Percentiles rank a stretch among this genome's conserved stretches.
These are phyloP conservation scores for Euclidia mi DNA, from an alignment of 2,888 invertebrate genomes.

Conservation along the genomic window DNA sequence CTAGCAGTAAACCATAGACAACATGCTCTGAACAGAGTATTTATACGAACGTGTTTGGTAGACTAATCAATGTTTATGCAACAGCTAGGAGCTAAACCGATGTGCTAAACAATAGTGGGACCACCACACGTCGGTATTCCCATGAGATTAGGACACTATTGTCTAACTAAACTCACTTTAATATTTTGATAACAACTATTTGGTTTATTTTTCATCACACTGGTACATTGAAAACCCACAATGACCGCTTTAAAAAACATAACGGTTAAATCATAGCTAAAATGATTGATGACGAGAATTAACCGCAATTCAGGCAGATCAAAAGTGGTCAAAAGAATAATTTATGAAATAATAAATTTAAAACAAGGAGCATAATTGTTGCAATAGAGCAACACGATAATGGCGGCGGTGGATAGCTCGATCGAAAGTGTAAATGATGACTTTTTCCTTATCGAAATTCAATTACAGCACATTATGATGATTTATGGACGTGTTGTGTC, in stretches of 20 bases:
- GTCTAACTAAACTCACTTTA: constrained; percentile 63
- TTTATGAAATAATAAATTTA: neutral
- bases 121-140: constrained; percentile 42
- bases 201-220: constrained; percentile 39
- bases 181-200: constrained; percentile 69
- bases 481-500: constrained; percentile 45
- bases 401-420: constrained; percentile 14
- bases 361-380: no score
- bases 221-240: neutral
- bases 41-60: constrained; percentile 24
- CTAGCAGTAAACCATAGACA: neutral
- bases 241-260: no score
- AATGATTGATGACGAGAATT: no score
- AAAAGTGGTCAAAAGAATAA: neutral
- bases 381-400: no score
- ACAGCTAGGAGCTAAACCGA: constrained; percentile 31
- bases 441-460: constrained; percentile 50
- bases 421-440: constrained; percentile 18
- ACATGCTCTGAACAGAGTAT: constrained; percentile 3
- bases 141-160: constrained; percentile 68
- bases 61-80: constrained; percentile 49
- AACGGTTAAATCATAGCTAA: no score
- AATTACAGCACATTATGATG: constrained; percentile 42
- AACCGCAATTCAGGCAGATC: no score
- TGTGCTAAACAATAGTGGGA: constrained; percentile 72